These are phyloP conservation scores for Cheilosia grossa DNA, from an alignment of 2,888 invertebrate genomes.

Conservation along the genomic window DNA sequence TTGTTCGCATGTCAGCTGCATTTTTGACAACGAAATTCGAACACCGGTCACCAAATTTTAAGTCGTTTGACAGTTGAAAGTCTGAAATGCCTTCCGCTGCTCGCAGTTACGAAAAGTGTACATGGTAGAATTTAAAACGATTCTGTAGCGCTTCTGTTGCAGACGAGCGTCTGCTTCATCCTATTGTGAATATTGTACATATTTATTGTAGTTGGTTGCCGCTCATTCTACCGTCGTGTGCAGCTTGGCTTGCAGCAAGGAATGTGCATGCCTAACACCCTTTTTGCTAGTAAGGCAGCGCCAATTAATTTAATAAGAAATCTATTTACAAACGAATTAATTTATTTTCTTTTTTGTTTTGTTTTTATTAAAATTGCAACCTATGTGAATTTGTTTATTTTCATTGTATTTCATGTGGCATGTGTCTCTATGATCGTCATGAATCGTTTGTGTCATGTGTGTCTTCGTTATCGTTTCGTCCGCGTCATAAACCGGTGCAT, in stretches of 20 bases:
- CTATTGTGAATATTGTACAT: no score
- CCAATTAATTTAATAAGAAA: not conserved
- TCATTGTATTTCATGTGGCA: conserved; percentile 70
- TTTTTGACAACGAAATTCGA: no score
- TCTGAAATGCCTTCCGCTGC: no score
- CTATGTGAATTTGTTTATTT: conserved; percentile 57
- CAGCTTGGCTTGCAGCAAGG: not conserved
- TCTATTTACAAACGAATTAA: not conserved
- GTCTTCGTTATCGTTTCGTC: conserved; percentile 59
- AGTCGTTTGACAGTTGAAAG: no score
- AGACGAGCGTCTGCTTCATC: no score
- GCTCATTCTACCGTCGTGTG: no score
- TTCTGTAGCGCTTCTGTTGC: no score
- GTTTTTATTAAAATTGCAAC: conserved; percentile 43
- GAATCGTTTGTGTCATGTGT: conserved; percentile 57
- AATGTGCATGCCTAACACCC: conserved; percentile 6
- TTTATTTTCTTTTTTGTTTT: conserved; percentile 8
- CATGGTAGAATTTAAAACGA: no score
- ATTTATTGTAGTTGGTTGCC: no score
- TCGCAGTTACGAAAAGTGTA: no score
- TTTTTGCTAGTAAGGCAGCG: not conserved
- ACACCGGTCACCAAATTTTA: no score
- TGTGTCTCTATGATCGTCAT: conserved; percentile 60
- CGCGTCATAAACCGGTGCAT: conserved; percentile 20
- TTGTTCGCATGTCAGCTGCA: no score